phyloP scores from a whole-genome alignment of 2,888 invertebrate species.

The Tetragnatha montana region DNA sequence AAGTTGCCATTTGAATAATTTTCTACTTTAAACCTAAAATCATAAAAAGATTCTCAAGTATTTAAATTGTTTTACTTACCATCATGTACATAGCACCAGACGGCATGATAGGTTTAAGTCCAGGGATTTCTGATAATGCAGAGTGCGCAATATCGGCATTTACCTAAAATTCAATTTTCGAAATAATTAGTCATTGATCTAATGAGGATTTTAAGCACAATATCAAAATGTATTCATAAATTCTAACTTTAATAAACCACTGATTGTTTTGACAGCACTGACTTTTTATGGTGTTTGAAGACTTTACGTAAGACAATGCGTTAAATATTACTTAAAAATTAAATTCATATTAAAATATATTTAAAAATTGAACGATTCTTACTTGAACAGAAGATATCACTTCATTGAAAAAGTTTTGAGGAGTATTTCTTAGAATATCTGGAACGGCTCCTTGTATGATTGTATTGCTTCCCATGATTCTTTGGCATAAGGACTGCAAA shows the following conservation, averaged over 20 bases:
- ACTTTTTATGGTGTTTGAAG: too few species aligned
- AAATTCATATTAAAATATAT: conserved; percentile 84
- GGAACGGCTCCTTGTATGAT: conserved; percentile 93
- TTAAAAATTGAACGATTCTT: conserved; percentile 78
- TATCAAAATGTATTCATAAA: too few species aligned
- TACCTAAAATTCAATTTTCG: conserved; percentile 79
- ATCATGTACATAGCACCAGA: conserved; percentile 99
- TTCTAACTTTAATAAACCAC: neutral
- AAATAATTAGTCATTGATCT: too few species aligned
- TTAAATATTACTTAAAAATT: too few species aligned
- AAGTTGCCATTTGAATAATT: too few species aligned
- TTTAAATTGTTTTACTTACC: conserved; percentile 80
- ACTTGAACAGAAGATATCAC: conserved; percentile 82
- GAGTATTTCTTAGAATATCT: conserved; percentile 88
- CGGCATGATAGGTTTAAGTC: conserved; percentile 92
- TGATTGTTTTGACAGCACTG: too few species aligned
- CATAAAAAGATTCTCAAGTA: too few species aligned
- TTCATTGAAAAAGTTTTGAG: conserved; percentile 88
- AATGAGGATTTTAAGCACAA: too few species aligned
- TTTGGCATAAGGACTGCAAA: conserved; percentile 83
- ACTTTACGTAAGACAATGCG: too few species aligned
- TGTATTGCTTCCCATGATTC: conserved; percentile 92
- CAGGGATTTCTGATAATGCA: conserved; percentile 83
- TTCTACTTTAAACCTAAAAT: too few species aligned
- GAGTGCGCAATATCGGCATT: conserved; percentile 89